phyloP scores from a whole-genome alignment of 1,140 invertebrate genomes.

The Bombus terrestris region DNA sequence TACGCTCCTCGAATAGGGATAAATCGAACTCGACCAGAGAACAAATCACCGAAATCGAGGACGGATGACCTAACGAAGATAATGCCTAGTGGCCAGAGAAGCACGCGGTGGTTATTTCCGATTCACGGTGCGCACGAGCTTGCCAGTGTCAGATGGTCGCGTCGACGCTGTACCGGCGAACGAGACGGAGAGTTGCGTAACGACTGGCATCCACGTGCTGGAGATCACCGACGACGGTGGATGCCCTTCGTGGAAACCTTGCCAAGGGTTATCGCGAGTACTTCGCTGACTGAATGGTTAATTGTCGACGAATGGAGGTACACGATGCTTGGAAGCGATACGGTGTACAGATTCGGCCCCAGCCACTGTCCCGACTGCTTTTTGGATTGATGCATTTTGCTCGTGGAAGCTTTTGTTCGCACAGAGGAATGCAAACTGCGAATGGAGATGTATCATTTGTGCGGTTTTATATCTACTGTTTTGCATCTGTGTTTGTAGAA shows the following conservation, averaged over 20 bases:
- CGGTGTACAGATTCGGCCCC: neutral
- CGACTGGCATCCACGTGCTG: constrained; percentile 49
- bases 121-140: constrained; percentile 61
- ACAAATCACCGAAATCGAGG: neutral
- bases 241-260: constrained; percentile 28
- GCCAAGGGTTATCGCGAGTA: constrained; percentile 25
- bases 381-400: neutral
- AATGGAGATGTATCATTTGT: neutral
- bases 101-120: constrained; percentile 69
- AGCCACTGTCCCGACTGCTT: neutral
- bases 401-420: neutral
- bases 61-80: constrained; percentile 19
- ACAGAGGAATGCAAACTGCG: neutral
- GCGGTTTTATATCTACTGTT: neutral
- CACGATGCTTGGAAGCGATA: constrained; percentile 22
- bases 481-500: too few relatives aligned
- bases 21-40: too few relatives aligned
- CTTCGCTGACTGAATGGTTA: constrained; percentile 17
- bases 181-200: constrained; percentile 52
- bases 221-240: constrained; percentile 42
- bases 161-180: constrained; percentile 22
- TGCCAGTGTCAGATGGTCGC: constrained; percentile 49
- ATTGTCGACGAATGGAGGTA: constrained; percentile 15
- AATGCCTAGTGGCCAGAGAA: constrained; percentile 20
- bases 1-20: too few relatives aligned